These are phyloP conservation scores for Sylvicola fuscatus DNA, from an alignment of 2,888 invertebrate species.

Conservation along the genomic window DNA sequence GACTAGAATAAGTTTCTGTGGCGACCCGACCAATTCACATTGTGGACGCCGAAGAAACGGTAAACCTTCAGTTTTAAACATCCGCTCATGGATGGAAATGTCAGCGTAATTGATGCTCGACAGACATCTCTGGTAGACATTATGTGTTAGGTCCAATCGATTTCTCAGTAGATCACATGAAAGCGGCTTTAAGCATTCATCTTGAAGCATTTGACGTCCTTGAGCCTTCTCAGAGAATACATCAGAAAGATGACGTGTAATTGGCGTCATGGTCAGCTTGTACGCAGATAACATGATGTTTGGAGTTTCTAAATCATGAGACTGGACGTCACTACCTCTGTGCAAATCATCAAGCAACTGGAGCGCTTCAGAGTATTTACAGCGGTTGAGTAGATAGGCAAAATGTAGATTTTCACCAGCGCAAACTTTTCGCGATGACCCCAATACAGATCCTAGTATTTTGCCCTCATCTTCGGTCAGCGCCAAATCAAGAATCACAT, in stretches of 20 bases:
- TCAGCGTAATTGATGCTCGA: constrained; percentile 9
- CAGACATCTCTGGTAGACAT: constrained; percentile 19
- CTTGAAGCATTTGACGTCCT: constrained; percentile 8
- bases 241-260: constrained; percentile 17
- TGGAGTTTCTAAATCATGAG: constrained; percentile 13
- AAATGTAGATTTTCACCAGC: constrained; percentile 18
- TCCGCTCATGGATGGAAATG: neutral
- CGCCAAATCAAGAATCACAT: constrained; percentile 17
- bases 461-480: constrained; percentile 18
- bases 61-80: constrained; percentile 7
- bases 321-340: neutral
- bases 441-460: constrained; percentile 15
- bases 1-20: neutral
- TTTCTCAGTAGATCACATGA: constrained; percentile 17
- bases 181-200: constrained; percentile 3
- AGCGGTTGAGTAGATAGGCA: constrained; percentile 19
- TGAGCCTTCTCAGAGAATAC: constrained; percentile 15
- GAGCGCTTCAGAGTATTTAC: constrained; percentile 22
- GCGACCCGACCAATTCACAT: constrained; percentile 4
- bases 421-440: constrained; percentile 11
- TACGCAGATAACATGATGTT: constrained; percentile 19
- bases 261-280: constrained; percentile 20
- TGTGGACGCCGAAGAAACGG: constrained; percentile 18
- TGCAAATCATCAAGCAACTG: constrained; percentile 17
- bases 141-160: constrained; percentile 5